These are phyloP conservation scores for Philotrypesis tridentata DNA, from an alignment of 1,140 invertebrate species.

Conservation along the genomic window DNA sequence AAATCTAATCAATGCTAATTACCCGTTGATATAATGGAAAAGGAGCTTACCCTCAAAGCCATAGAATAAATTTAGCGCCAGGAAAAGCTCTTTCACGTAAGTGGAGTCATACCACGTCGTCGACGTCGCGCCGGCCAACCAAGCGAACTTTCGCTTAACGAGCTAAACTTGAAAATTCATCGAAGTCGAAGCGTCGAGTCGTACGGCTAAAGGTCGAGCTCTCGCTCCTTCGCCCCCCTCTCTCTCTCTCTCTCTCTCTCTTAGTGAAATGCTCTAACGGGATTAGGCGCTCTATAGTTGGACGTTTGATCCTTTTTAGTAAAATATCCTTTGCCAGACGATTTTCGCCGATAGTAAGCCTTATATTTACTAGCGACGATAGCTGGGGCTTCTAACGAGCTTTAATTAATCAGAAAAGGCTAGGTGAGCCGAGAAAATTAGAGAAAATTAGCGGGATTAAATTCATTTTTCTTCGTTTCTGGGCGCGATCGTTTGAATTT, in stretches of 20 bases:
- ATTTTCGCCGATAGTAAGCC: background rate
- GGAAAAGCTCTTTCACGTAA: conserved; percentile 20
- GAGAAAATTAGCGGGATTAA: background rate
- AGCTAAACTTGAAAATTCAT: conserved; percentile 39
- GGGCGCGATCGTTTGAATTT: no score
- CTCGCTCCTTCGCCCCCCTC: no score
- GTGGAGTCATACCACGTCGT: conserved; percentile 9
- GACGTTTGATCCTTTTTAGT: conserved; percentile 21
- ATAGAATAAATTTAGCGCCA: conserved; percentile 7
- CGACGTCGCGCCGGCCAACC: background rate
- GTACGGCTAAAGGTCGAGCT: background rate
- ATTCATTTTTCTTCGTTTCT: background rate
- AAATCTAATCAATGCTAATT: conserved; percentile 16
- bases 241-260: background rate
- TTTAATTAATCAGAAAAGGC: conserved; percentile 2
- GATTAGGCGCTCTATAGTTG: conserved; percentile 4
- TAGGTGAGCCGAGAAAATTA: background rate
- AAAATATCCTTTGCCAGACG: background rate
- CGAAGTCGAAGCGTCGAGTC: conserved; percentile 1
- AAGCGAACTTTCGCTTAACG: conserved; percentile 25
- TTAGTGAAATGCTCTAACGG: background rate
- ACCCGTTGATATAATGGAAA: conserved; percentile 9
- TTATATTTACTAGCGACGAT: background rate
- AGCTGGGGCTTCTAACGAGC: background rate
- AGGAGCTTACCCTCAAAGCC: background rate